Base-by-base conservation (phyloP, 2,113 vertebrate species). In the Setophaga coronata region DNA sequence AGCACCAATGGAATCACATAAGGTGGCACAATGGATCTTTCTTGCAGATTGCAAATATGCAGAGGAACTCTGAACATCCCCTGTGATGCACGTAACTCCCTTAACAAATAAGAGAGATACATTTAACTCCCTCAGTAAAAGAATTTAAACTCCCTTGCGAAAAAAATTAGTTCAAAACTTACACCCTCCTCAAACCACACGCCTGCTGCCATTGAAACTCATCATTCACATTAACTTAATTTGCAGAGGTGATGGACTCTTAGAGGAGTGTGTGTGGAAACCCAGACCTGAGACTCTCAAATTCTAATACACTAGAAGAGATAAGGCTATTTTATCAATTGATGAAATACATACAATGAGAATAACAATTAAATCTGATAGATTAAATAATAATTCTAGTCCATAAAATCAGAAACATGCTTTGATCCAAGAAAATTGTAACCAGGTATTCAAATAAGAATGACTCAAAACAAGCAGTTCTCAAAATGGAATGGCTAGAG, bases 1-100 rank as follows among this genome's bases (percentile, higher is more conserved):
- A 95, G 33, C 86, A 61, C 6, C 23, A 45, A 13, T 38, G 18
- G 12, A 18, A 73, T 61, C 26, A 38, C 9, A 14, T 7, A 38
- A 81, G 34, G 31, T 18, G 34, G n/a, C 47, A 83, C 74, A 88
- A 58, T 0, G 2, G 29, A 64, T 48, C 36, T 43, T 51, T 43
- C 36, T 21, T 65, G 31, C 15, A 64, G 20, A 47, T 36, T 64
- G 38, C 38, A 88, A 64, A 65, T 38, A 45, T 1, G 6, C 31
- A 81, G 23, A 80, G 45, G 38, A 93, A 81, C 24, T 66, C 0
- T 45, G 38, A 92, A n/a, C 16, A 57, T 2, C 4, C 7, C 11
- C 20, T 0, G 0, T 53, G 28, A 60, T 23, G 19, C 14, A 21
- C 2, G 1, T 5, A 71, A 90, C 23, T 43, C 34, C n/a, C 29